These are phyloP conservation scores for Sycobia sp. DNA, from an alignment of 1,140 invertebrate species.

Conservation along the genomic window DNA sequence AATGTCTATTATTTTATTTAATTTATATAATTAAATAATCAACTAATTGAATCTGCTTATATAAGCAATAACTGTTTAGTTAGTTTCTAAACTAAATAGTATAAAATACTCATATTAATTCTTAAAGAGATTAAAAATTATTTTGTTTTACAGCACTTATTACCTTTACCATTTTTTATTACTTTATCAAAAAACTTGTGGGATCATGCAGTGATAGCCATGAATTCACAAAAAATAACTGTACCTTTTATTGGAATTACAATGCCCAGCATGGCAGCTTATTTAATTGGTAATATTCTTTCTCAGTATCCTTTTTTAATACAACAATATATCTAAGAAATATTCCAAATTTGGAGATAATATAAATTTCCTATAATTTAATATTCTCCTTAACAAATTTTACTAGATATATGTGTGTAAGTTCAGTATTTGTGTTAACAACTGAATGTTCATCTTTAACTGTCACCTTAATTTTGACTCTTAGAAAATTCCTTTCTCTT, in stretches of 20 bases:
- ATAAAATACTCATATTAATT: too few relatives aligned
- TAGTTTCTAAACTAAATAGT: too few relatives aligned
- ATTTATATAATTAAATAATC: too few relatives aligned
- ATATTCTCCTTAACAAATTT: conserved; percentile 38
- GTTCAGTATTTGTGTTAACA: conserved; percentile 91
- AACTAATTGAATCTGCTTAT: too few relatives aligned
- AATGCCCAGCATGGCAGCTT: conserved; percentile 79
- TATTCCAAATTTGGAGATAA: neutral
- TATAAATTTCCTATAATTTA: neutral
- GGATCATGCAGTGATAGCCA: conserved; percentile 70
- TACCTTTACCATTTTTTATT: conserved; percentile 86
- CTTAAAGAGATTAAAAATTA: conserved; percentile 7
- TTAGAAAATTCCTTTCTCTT: conserved; percentile 94
- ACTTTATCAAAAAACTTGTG: conserved; percentile 76
- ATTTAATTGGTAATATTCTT: conserved; percentile 83
- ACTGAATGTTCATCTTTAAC: conserved; percentile 93
- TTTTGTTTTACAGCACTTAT: conserved; percentile 71
- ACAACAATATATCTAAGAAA: neutral
- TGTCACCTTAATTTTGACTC: conserved; percentile 93
- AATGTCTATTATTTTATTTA: neutral
- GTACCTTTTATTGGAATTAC: conserved; percentile 60
- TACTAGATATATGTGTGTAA: conserved; percentile 83
- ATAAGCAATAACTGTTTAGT: too few relatives aligned
- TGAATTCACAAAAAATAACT: conserved; percentile 62
- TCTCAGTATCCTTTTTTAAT: conserved; percentile 79